Conservation (phyloP, 1,140 invertebrate genomes). For the Antheraea pernyi region DNA sequence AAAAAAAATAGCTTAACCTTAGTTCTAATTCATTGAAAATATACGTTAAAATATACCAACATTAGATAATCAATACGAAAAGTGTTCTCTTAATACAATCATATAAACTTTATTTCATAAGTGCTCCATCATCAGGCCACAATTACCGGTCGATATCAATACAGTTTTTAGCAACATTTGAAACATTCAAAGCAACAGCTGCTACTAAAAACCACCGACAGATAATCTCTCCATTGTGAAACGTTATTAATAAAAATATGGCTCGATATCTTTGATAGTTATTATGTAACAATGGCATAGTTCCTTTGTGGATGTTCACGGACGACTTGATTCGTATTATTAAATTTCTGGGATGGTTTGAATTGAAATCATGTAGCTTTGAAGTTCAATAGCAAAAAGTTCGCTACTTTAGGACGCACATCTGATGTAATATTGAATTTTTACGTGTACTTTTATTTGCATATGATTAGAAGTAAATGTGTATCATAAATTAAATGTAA, state of each 20-base stretch:
- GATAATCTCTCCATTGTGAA: conserved; percentile 73
- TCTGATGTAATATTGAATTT: background rate
- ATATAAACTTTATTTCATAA: background rate
- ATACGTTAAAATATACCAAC: no score
- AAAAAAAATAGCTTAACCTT: no score
- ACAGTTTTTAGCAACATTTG: conserved; percentile 8
- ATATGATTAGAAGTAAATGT: background rate
- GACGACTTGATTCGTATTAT: conserved; percentile 58
- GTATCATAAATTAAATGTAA: no score
- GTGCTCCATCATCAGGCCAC: background rate
- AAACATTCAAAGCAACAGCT: conserved; percentile 53
- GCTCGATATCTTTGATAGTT: conserved; percentile 60
- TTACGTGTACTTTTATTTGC: background rate
- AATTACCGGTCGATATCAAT: background rate
- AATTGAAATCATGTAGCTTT: conserved; percentile 3
- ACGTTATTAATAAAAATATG: conserved; percentile 77
- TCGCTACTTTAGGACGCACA: background rate
- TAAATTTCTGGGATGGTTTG: conserved; percentile 22
- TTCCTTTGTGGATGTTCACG: conserved; percentile 59
- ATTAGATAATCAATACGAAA: no score
- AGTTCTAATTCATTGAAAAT: no score
- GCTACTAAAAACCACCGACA: conserved; percentile 58
- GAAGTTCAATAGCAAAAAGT: background rate
- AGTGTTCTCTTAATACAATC: background rate
- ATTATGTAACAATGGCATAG: conserved; percentile 60